Evolutionary conservation across 2,113 vertebrate genomes (phyloP).

Genomic region (Megaceryle maxima): DNA sequence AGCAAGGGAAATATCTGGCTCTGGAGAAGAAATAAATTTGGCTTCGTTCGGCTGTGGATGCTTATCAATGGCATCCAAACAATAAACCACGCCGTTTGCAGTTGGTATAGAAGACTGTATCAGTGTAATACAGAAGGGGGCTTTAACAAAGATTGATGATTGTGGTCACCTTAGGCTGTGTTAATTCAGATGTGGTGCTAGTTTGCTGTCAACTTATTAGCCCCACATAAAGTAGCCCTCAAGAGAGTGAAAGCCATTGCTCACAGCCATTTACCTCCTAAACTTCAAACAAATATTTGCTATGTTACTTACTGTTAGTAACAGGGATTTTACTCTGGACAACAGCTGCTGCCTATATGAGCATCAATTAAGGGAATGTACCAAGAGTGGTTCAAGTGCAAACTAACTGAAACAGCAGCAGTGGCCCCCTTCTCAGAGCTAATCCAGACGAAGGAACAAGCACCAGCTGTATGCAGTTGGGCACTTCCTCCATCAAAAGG

Average conservation of each 20-base stretch:
- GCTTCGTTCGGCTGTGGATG: neutral
- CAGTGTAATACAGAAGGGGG: neutral
- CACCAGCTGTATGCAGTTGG: neutral
- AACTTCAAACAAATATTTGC: neutral
- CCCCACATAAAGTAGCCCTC: neutral
- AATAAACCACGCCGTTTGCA: neutral
- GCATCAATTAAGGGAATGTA: rapidly evolving
- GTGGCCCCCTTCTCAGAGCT: neutral
- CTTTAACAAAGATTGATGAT: neutral
- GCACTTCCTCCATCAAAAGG: neutral
- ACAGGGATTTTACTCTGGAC: neutral
- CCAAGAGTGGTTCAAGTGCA: neutral
- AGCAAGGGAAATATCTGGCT: neutral
- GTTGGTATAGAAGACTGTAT: neutral
- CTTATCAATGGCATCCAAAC: neutral
- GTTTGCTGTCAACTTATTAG: neutral
- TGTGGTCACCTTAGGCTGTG: neutral
- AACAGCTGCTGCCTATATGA: neutral
- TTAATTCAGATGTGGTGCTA: neutral
- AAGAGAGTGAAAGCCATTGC: neutral
- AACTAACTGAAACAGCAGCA: rapidly evolving
- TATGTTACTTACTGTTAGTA: neutral
- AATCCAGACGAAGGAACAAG: neutral
- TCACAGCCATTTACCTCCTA: neutral
- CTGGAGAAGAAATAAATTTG: neutral